Conservation (phyloP, 2,888 invertebrate genomes). For the Tortricodes alternella region DNA sequence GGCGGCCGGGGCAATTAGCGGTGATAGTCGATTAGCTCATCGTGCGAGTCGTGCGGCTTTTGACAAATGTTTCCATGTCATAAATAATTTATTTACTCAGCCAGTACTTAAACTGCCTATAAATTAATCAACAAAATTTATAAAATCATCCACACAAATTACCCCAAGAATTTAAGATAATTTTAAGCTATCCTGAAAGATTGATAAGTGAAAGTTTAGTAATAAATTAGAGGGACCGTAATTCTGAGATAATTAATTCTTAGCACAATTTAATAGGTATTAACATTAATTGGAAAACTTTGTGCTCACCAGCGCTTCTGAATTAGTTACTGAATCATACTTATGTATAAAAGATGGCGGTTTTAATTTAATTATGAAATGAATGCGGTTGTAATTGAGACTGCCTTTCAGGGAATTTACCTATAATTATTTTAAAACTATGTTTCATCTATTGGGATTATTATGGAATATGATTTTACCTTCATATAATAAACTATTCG, state of each 20-base stretch:
- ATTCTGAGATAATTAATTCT: conserved; percentile 79
- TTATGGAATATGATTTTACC: too few relatives aligned
- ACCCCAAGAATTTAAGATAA: conserved; percentile 17
- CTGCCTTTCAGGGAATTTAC: neutral
- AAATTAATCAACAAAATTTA: conserved; percentile 39
- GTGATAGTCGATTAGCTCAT: conserved; percentile 83
- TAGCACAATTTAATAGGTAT: conserved; percentile 79
- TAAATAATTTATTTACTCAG: conserved; percentile 67
- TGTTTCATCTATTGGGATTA: too few relatives aligned
- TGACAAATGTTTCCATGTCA: conserved; percentile 75
- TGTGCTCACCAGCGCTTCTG: conserved; percentile 45
- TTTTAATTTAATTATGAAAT: conserved; percentile 25
- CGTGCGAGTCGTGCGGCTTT: conserved; percentile 80
- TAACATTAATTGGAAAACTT: conserved; percentile 80
- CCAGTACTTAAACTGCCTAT: conserved; percentile 45
- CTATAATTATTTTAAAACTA: neutral
- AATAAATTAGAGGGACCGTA: conserved; percentile 75
- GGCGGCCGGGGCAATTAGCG: conserved; percentile 72
- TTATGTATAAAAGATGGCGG: conserved; percentile 30
- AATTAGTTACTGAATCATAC: conserved; percentile 36
- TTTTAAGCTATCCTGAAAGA: conserved; percentile 58
- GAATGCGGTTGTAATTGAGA: conserved; percentile 7
- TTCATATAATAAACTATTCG: too few relatives aligned
- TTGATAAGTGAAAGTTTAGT: conserved; percentile 79
- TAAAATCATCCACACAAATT: neutral